A percentile compares a stretch with the other conserved stretches of the same genome.
phyloP scores from a whole-genome alignment of 2,797 vertebrate species.

The Meda fulgida region DNA sequence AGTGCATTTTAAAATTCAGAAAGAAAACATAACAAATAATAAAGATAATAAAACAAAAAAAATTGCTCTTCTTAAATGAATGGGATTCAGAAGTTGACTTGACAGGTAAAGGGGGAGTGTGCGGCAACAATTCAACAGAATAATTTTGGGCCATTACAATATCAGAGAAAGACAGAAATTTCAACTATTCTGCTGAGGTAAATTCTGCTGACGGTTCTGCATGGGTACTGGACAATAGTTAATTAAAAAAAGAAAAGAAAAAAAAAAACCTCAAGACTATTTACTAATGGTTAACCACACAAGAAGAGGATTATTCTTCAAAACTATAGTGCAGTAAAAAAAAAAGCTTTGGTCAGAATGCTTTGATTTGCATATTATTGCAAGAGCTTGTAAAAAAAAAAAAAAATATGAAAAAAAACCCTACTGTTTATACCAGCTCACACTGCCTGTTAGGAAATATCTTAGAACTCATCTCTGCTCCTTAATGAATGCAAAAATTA shows the following conservation, averaged over 20 bases:
- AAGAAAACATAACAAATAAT: not conserved
- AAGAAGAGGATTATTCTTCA: constrained; percentile 1
- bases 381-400: not conserved
- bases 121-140: not conserved
- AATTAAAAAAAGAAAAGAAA: constrained; percentile 4
- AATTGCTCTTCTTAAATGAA: constrained; percentile 20
- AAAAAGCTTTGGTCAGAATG: constrained; percentile 1
- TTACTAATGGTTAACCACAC: constrained; percentile 20
- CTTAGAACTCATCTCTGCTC: constrained; percentile 76
- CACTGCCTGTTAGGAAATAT: constrained; percentile 8
- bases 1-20: constrained; percentile 18
- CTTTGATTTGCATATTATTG: constrained; percentile 25
- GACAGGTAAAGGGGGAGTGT: not conserved
- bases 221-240: not conserved
- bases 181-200: not conserved
- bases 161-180: not conserved
- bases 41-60: constrained; percentile 14
- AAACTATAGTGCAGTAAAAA: not conserved
- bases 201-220: not conserved
- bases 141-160: constrained; percentile 2
- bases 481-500: constrained; percentile 86
- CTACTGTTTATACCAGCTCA: not conserved
- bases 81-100: constrained; percentile 27
- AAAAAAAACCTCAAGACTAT: constrained; percentile 1
- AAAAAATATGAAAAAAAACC: no score